These are phyloP conservation scores for Elmis aenea DNA, from an alignment of 2,888 invertebrate species.

Conservation along the genomic window DNA sequence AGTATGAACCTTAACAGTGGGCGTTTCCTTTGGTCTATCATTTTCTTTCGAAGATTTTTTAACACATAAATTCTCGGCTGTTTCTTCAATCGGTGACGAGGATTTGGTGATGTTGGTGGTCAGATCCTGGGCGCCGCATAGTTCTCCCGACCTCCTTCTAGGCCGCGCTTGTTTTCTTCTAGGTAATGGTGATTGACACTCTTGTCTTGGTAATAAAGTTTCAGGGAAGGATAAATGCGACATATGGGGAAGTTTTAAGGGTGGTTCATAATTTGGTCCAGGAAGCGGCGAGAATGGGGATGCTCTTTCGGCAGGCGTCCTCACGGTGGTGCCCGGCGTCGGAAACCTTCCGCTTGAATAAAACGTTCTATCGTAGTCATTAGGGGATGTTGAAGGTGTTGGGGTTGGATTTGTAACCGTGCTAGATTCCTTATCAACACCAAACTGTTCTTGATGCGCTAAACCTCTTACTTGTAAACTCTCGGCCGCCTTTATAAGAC, in stretches of 20 bases:
- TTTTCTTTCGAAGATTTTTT: slow-evolving; percentile 50
- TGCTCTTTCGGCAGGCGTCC: slow-evolving; percentile 29
- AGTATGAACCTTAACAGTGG: slow-evolving; percentile 7
- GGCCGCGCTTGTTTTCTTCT: slow-evolving; percentile 83
- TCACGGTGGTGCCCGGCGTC: slow-evolving; percentile 31
- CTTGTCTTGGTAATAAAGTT: slow-evolving; percentile 39
- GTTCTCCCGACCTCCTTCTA: slow-evolving; percentile 75
- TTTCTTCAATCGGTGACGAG: slow-evolving; percentile 36
- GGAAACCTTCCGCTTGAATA: slow-evolving; percentile 39
- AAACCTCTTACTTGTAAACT: slow-evolving; percentile 78
- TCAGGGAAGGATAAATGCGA: slow-evolving; percentile 46
- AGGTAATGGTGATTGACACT: slow-evolving; percentile 75
- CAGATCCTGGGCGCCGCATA: slow-evolving; percentile 58
- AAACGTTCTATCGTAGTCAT: slow-evolving; percentile 43
- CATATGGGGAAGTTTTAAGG: slow-evolving; percentile 48
- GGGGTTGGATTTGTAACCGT: slow-evolving; percentile 40
- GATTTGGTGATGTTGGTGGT: slow-evolving; percentile 37
- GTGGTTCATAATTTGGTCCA: slow-evolving; percentile 47
- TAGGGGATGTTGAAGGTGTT: slow-evolving; percentile 47
- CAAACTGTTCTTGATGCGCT: slow-evolving; percentile 53
- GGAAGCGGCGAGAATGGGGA: slow-evolving; percentile 44
- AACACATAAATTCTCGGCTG: slow-evolving; percentile 58
- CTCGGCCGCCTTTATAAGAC: slow-evolving; percentile 82
- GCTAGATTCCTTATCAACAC: slow-evolving; percentile 39
- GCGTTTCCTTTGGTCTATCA: slow-evolving; percentile 24